Evolutionary conservation across 1,140 invertebrate genomes (phyloP), one percentile per base, ranked within the genome.

Genomic region (Tigriopus japonicus): DNA sequence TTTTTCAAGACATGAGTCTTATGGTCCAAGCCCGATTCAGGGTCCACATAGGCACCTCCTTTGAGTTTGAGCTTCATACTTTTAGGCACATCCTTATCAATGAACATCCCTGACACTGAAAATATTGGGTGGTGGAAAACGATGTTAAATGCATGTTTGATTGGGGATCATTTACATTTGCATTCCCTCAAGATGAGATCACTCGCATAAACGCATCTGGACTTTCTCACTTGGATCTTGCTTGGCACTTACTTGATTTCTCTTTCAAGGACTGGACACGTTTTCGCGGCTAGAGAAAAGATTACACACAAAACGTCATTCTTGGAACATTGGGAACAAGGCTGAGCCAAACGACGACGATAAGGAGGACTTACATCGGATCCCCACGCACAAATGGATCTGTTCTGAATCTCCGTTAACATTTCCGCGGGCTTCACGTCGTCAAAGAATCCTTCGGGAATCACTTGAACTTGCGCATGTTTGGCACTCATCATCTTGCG

Each of bases 41-140:
- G 88, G 74, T 97, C 92, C 6, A 89, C 87, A 13, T 81, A 80
- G 1, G 87, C 90, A 58, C 81, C 85, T 15, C 75, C 77, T 76
- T 94, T 91, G 12, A 96, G 71, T 64, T 81, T 83, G 59, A 94
- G 68, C 64, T 83, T 92, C 52, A 85, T 75, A 56, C 67, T 76
- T 10, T 71, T 66, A 40, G 73, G 64, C 21, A 63, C 56, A 15
- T 45, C 61, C 19, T 62, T 64, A 28, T 19, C 52, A 42, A 53
- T 59, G 35, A 60, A 51, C 28, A 35, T 35, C 3, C 9, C 28
- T 35, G 28, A 35, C n/a, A n/a, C n/a, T n/a, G 28, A 35, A 35
- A 35, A 5, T 3, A 35, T 3, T 5, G 3, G 28, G 9, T 35
- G 28, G 9, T 9, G 28, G 9, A 9, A 35, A 35, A 35, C 3